Evolutionary conservation across 2,797 vertebrate species (phyloP).

Genomic region (Dermochelys coriacea): DNA sequence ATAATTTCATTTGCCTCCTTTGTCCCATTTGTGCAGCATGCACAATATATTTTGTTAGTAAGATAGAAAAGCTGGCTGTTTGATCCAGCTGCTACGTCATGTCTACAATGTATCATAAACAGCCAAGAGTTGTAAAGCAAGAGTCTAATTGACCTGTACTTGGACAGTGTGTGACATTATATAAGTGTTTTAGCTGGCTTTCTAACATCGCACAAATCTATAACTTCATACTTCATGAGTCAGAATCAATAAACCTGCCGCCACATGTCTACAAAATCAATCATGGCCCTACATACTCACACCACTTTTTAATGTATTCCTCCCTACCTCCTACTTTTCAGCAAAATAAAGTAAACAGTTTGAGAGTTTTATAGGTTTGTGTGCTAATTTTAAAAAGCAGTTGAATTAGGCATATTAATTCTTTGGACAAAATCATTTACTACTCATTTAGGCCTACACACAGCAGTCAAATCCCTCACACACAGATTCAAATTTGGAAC

Average conservation of each 20-base stretch:
- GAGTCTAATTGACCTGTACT: slow-evolving; percentile 44
- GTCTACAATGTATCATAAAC: slow-evolving; percentile 23
- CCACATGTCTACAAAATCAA: slow-evolving; percentile 47
- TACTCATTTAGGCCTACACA: not conserved
- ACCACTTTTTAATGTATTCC: not conserved
- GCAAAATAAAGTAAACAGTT: slow-evolving; percentile 8
- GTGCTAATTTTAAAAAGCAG: slow-evolving; percentile 25
- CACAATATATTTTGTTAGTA: not conserved
- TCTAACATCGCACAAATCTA: slow-evolving; percentile 49
- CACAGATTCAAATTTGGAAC: not conserved
- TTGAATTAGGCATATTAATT: not conserved
- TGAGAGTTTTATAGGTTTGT: slow-evolving; percentile 34
- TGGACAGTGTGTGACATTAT: slow-evolving; percentile 36
- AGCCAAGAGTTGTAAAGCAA: slow-evolving; percentile 44
- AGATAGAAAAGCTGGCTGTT: not conserved
- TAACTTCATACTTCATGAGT: slow-evolving; percentile 57
- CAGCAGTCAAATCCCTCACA: not conserved
- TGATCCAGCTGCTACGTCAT: slow-evolving; percentile 46
- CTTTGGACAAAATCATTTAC: slow-evolving; percentile 7
- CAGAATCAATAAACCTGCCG: slow-evolving; percentile 63
- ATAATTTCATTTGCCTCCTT: not conserved
- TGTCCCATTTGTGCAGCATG: not conserved
- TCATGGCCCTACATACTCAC: slow-evolving; percentile 5
- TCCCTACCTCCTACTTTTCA: slow-evolving; percentile 21
- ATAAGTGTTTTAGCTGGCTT: slow-evolving; percentile 43